Evolutionary conservation across 1,140 invertebrate genomes (phyloP).

Genomic region (Brachionus asplanchnoidis): DNA sequence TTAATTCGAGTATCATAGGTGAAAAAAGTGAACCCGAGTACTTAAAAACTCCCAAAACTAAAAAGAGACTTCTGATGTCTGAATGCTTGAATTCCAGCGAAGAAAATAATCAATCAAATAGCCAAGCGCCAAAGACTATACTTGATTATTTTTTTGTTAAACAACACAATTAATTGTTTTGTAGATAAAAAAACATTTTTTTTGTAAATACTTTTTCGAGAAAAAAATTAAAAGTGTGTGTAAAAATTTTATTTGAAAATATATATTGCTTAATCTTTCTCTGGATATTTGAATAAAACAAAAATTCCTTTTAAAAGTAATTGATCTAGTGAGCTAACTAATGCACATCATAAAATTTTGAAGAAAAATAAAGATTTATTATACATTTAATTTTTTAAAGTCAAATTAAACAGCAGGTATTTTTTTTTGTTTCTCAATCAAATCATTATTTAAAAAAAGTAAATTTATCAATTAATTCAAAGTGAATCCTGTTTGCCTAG

Average conservation of each 20-base stretch:
- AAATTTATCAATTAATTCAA: background rate
- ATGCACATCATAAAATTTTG: background rate
- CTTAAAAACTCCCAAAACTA: background rate
- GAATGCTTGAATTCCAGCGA: background rate
- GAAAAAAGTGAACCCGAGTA: background rate
- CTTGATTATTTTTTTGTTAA: conserved; percentile 8
- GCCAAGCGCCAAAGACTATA: background rate
- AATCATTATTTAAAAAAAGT: background rate
- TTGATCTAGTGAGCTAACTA: too few relatives aligned
- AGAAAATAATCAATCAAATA: background rate
- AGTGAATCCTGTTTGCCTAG: background rate
- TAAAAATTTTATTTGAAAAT: background rate
- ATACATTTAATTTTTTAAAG: background rate
- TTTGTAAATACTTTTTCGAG: background rate
- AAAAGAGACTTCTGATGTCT: background rate
- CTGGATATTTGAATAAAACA: too few relatives aligned
- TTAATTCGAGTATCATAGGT: background rate
- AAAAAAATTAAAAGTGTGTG: background rate
- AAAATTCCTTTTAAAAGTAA: too few relatives aligned
- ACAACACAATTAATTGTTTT: background rate
- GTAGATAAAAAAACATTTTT: background rate
- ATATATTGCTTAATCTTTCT: background rate
- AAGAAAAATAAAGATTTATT: background rate
- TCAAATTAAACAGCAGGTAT: background rate
- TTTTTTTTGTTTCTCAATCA: background rate